A percentile compares a stretch with the other conserved stretches of the same genome.
Evolutionary conservation across 2,888 invertebrate species (phyloP).

Genomic region (Epistrophe grossulariae): DNA sequence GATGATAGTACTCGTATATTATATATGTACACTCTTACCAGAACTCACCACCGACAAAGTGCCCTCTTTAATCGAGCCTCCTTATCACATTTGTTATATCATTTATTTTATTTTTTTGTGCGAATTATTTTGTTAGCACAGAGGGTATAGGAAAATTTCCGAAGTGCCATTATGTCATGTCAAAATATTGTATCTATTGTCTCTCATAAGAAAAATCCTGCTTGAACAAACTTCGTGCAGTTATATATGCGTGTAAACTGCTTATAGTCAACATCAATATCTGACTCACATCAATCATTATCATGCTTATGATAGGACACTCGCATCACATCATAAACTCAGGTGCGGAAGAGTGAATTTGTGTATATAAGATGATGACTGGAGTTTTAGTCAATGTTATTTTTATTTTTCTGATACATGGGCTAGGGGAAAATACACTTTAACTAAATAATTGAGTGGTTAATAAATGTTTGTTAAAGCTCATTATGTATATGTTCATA

Average conservation of each 20-base stretch:
- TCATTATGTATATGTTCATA: too few species aligned
- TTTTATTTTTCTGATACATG: neutral
- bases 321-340: neutral
- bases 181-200: constrained; percentile 17
- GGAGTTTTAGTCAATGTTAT: neutral
- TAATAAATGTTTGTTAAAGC: neutral
- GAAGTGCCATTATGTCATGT: constrained; percentile 25
- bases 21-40: neutral
- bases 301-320: constrained; percentile 2
- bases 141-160: neutral
- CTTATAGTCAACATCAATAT: constrained; percentile 19
- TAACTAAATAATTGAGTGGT: constrained; percentile 1
- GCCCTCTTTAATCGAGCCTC: constrained; percentile 1
- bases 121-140: neutral
- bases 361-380: neutral
- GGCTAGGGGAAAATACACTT: neutral
- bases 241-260: neutral
- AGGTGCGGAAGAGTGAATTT: constrained; percentile 23
- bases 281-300: constrained; percentile 30
- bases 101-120: neutral
- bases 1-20: neutral
- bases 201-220: constrained; percentile 8
- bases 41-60: neutral
- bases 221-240: neutral
- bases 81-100: neutral